phyloP scores from a whole-genome alignment of 2,888 invertebrate species.

The Caenorhabditis imperialis region DNA sequence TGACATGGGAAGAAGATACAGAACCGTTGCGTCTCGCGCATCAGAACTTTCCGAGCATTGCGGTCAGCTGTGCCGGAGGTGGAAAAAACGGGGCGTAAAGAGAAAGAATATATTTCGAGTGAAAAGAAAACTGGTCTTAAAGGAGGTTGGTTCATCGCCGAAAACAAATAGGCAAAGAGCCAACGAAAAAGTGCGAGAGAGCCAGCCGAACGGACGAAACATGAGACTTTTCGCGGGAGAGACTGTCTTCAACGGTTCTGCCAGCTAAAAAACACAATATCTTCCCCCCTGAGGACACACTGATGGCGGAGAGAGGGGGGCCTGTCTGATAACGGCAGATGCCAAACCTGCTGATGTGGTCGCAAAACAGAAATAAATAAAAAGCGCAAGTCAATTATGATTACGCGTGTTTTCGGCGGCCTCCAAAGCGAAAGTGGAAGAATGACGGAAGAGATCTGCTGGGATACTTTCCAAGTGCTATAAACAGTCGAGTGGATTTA shows the following conservation, averaged over 20 bases:
- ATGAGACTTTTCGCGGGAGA: conserved; percentile 36
- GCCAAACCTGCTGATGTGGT: conserved; percentile 50
- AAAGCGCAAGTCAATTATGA: conserved; percentile 53
- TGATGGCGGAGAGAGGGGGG: conserved; percentile 38
- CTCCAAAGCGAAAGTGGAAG: conserved; percentile 40
- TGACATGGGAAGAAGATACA: conserved; percentile 27
- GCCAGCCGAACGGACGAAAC: conserved; percentile 42
- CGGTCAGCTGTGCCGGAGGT: conserved; percentile 44
- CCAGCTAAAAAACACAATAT: conserved; percentile 4
- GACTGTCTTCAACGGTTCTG: conserved; percentile 23
- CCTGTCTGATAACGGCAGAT: conserved; percentile 48
- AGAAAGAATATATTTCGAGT: conserved; percentile 48
- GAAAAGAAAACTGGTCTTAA: conserved; percentile 54
- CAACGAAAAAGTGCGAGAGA: conserved; percentile 51
- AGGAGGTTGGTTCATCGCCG: conserved; percentile 55
- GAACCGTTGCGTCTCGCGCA: neutral
- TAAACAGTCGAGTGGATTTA: conserved; percentile 34
- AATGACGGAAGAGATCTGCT: conserved; percentile 18
- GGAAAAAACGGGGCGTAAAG: conserved; percentile 13
- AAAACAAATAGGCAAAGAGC: conserved; percentile 53
- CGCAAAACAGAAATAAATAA: conserved; percentile 50
- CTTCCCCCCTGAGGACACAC: conserved; percentile 32
- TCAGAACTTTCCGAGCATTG: neutral
- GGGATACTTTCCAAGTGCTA: conserved; percentile 26
- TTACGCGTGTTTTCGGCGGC: conserved; percentile 48